phyloP scores from a whole-genome alignment of 2,797 vertebrate species.

The Synaphobranchus kaupii region DNA sequence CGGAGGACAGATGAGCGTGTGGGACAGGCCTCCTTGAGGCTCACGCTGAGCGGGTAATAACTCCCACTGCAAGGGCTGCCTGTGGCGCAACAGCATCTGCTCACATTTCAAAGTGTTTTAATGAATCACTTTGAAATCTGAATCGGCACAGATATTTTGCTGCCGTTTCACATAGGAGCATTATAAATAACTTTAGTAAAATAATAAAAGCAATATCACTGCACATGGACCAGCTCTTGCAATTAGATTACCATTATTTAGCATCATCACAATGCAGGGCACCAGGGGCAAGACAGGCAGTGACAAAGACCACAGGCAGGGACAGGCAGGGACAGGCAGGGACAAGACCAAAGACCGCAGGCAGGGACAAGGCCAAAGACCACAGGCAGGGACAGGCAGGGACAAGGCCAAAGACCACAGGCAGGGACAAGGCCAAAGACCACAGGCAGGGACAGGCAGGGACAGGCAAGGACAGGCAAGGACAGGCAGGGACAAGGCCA shows the following conservation, averaged over 20 bases:
- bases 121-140: too few relatives aligned
- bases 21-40: background rate
- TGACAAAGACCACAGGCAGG: constrained; percentile 1
- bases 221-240: background rate
- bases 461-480: too few relatives aligned
- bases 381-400: too few relatives aligned
- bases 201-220: background rate
- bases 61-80: background rate
- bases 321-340: too few relatives aligned
- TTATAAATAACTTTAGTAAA: background rate
- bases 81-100: background rate
- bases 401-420: too few relatives aligned
- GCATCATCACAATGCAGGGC: background rate
- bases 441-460: too few relatives aligned
- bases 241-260: background rate
- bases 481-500: too few relatives aligned
- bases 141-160: background rate
- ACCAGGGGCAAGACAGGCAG: background rate
- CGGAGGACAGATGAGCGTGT: background rate
- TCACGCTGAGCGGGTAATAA: background rate
- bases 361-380: too few relatives aligned
- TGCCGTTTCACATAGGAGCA: background rate
- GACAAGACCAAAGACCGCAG: too few relatives aligned
- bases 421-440: too few relatives aligned
- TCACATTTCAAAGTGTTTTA: background rate